Percentiles rank a stretch among this genome's conserved stretches.
Conservation (phyloP, 2,113 vertebrate species). For the Ophiodon elongatus region DNA sequence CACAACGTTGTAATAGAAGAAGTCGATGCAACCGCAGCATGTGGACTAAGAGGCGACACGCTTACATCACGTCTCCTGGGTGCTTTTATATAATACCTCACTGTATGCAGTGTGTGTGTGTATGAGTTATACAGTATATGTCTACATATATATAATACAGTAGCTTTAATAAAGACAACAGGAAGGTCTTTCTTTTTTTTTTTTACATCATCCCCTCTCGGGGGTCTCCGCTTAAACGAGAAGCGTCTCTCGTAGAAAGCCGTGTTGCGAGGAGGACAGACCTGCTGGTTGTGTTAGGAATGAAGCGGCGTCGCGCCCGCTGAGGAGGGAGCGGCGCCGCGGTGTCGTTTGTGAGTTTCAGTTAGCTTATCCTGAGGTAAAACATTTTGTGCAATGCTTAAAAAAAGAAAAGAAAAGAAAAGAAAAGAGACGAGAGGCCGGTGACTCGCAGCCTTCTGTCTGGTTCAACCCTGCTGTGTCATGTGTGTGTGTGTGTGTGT, state of each 20-base stretch:
- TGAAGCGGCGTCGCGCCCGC: constrained; percentile 53
- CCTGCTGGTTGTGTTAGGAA: constrained; percentile 71
- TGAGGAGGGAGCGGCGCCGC: constrained; percentile 56
- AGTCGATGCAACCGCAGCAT: constrained; percentile 40
- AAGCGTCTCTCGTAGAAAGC: constrained; percentile 30
- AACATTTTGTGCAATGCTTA: constrained; percentile 73
- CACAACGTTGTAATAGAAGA: constrained; percentile 59
- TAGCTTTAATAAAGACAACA: constrained; percentile 59
- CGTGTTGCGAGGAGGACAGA: constrained; percentile 47
- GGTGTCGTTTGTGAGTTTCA: constrained; percentile 55
- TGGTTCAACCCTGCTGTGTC: constrained; percentile 34
- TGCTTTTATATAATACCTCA: constrained; percentile 44
- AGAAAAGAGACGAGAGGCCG: constrained; percentile 3
- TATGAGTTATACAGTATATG: constrained; percentile 67
- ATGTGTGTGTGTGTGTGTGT: constrained; percentile 15
- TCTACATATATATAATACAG: constrained; percentile 67
- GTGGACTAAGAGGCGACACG: constrained; percentile 36
- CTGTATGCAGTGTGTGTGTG: constrained; percentile 23
- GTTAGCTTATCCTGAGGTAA: constrained; percentile 79
- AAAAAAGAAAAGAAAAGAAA: constrained; percentile 2
- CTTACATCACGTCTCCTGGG: constrained; percentile 44
- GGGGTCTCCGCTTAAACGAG: constrained; percentile 62
- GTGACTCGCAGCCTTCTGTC: constrained; percentile 50
- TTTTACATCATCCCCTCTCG: constrained; percentile 12
- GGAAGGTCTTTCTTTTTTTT: constrained; percentile 57